Evolutionary conservation across 1,140 invertebrate species (phyloP), one percentile per base, ranked within the genome.

Genomic region (Amyelois transitella): DNA sequence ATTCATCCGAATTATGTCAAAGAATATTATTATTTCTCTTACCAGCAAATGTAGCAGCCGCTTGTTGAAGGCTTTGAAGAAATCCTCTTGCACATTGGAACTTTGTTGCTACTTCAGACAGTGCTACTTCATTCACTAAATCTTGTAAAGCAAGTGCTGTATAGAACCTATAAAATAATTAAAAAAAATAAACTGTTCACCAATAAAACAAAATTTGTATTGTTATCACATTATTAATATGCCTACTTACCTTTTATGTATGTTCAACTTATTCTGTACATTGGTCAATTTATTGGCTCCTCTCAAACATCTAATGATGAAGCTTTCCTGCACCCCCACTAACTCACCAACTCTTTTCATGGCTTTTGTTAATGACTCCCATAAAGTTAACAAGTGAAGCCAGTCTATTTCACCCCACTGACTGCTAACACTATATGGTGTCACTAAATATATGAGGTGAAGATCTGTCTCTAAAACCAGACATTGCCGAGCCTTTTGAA

Each of bases 21-120:
- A 6, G n/a, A 17, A 18, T 6, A 14, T 17, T 18, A 6, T 17
- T 6, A 21, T 48, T 38, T 49, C 18, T 14, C 74, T 85, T 91
- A 93, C 97, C 97, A 51, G 98, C 96, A 92, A 99, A 99, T 20
- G 97, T 98, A 21, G 97, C 93, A n/a, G 97, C 94, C 48, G 95
- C 94, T 78, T 99, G 97, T 87, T 99, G 98, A 20, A 99, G 89
- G 62, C 95, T 94, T 89, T 99, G 98, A 3, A 96, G 75, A 84
- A 96, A 92, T 53, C 98, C 98, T 62, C 96, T 92, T 57, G 94
- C 93, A 77, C 95, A 96, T 49, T 92, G 92, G 81, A 94, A 99
- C 75, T 97, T 98, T 20, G 78, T 75, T 43, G 94, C 93, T 0
- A 99, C 97, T 18, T 90, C 82, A 44, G 89, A 90, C 18, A 99